Evolutionary conservation across 1,140 invertebrate species (phyloP), one percentile per base, ranked within the genome.

Genomic region (Papilio machaon): DNA sequence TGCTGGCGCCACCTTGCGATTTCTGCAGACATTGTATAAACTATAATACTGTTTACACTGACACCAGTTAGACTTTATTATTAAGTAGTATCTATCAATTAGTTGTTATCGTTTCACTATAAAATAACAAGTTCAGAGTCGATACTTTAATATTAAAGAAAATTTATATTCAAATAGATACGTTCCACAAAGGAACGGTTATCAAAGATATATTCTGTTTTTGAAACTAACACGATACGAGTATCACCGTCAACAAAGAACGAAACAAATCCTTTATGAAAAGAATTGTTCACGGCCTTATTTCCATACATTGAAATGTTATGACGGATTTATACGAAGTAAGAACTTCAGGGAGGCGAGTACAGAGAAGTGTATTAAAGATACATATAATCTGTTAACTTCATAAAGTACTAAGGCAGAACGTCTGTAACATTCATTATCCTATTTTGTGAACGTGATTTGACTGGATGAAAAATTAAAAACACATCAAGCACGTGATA

Each of bases 381-480:
- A 89, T 86, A 87, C 85, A 87, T 88, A 86, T 85, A 88, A 88
- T 89, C 82, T 87, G 84, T 85, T 86, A 84, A 86, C 87, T 86
- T 88, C 84, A 85, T 87, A 87, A 81, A 81, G 23, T 6, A 70
- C 80, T 83, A 82, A 85, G 81, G 81, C 80, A 85, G 84, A 83
- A 85, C 58, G 82, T 83, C 81, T 85, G 83, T 81, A 85, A 87
- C 81, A 89, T 88, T 85, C 81, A 87, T 86, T 85, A 83, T 81
- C 49, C 79, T 38, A 19, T 9, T 77, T 30, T 9, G 78, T 80
- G 82, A 81, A 81, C 82, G 80, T 74, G 58, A 82, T 83, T 82
- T 84, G 81, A 81, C 82, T 82, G 82, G 81, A 83, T 82, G 19
- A 80, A 85, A 84, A 85, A 85, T 84, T 79, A 87, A 85, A 86